Percentiles rank a stretch among this genome's conserved stretches.
Evolutionary conservation across 2,888 invertebrate genomes (phyloP).

Genomic region (Caenorhabditis plicata): DNA sequence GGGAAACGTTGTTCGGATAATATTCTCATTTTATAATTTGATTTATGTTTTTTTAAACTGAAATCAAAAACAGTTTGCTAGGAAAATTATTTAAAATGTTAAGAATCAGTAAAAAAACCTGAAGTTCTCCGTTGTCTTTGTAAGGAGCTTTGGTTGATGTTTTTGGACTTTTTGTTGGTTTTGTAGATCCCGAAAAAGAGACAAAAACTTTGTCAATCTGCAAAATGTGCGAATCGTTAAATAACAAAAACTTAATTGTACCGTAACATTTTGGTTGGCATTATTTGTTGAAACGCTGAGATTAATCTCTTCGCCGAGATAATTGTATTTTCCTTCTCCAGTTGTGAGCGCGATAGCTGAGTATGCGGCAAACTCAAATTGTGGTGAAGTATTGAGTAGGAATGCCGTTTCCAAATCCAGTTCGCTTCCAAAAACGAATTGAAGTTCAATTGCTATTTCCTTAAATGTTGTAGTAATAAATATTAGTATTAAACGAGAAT

Average conservation of each 20-base stretch:
- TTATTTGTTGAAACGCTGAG: no score
- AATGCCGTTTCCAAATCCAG: conserved; percentile 45
- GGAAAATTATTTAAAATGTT: not conserved
- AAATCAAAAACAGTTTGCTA: no score
- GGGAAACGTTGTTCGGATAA: no score
- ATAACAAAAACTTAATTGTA: no score
- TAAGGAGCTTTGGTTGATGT: no score
- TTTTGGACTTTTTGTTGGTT: conserved; percentile 27
- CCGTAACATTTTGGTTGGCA: no score
- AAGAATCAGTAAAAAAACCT: conserved; percentile 2
- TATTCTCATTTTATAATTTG: no score
- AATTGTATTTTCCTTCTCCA: conserved; percentile 16
- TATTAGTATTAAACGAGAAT: not conserved
- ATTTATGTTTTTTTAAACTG: no score
- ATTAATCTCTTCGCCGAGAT: no score
- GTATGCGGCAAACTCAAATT: conserved; percentile 58
- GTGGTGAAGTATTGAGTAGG: conserved; percentile 53
- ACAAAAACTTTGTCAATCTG: conserved; percentile 23
- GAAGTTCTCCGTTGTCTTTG: conserved; percentile 34
- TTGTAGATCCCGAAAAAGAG: conserved; percentile 16
- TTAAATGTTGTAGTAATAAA: conserved; percentile 14
- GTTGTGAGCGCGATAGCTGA: conserved; percentile 54
- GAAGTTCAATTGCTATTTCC: conserved; percentile 37
- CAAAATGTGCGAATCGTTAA: no score
- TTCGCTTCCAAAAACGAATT: conserved; percentile 34